Base-by-base conservation (phyloP, 2,113 vertebrate species). In the Poeciliopsis turrubarensis region DNA sequence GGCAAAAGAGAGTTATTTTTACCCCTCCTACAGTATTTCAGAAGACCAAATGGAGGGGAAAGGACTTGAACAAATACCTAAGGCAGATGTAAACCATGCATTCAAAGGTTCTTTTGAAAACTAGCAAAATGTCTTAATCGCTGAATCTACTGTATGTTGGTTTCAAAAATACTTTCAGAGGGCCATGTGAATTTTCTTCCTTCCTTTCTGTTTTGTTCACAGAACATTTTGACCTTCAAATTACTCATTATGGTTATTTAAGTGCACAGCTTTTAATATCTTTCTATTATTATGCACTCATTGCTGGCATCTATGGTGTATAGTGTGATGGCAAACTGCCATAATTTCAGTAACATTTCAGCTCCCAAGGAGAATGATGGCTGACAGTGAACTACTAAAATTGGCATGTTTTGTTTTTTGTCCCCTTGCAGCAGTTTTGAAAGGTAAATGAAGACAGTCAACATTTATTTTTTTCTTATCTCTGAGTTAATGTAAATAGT, bases 11-110 rank as follows among this genome's bases (percentile, higher is more conserved):
- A 78, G 68, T 84, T 84, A 78, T 92, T 85, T 86, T 83, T 80
- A 41, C 14, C 13, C 13, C 84, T 74, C 29, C 72, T 65, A 74
- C 77, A 79, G 88, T 91, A 88, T 91, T 92, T 89, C 75, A 84
- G 88, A 89, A 80, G 81, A 78, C 66, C 60, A 86, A 89, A 91
- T 84, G 73, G 88, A 92, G 88, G 87, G 79, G 81, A 83, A 65
- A 72, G 60, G 79, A 84, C 80, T 80, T 83, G 86, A 74, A 83
- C 75, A 87, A 79, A 68, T 29, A 75, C 87, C 85, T 83, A 85
- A 83, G 83, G 86, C 78, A 77, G 31, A 76, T 37, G 75, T 72
- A 82, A 67, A 65, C 73, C 69, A 84, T 47, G 47, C 69, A 3
- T 61, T 41, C 63, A 79, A 80, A 83, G 65, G 34, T 72, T 80